phyloP scores from a whole-genome alignment of 2,888 invertebrate genomes.

The Arctia plantaginis region DNA sequence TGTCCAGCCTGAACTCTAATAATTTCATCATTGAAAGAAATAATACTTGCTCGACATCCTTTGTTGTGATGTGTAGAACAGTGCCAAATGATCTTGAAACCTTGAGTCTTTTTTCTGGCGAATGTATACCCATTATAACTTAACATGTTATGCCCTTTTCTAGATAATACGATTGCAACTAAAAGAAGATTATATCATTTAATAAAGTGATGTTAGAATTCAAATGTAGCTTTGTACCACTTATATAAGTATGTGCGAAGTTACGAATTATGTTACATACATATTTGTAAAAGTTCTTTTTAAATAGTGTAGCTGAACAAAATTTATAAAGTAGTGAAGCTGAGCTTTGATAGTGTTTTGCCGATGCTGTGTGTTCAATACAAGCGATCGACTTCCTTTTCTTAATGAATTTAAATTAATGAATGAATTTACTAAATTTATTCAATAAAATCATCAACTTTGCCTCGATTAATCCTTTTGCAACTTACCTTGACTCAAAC shows the following conservation, averaged over 20 bases:
- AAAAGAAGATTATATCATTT: background rate
- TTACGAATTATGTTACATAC: background rate
- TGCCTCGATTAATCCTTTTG: no score
- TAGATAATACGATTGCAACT: background rate
- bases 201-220: background rate
- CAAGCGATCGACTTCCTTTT: no score
- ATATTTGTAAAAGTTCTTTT: no score
- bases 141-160: background rate
- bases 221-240: background rate
- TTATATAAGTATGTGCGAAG: background rate
- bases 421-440: no score
- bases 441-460: no score
- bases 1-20: background rate
- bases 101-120: background rate
- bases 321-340: no score
- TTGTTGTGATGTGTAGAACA: slow-evolving; percentile 25
- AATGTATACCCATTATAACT: slow-evolving; percentile 11
- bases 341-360: no score
- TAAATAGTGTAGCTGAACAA: no score
- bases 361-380: no score
- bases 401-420: no score
- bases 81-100: slow-evolving; percentile 12
- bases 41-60: slow-evolving; percentile 16
- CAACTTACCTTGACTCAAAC: no score
- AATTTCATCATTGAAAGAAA: background rate